Evolutionary conservation across 2,797 vertebrate genomes (phyloP).

Genomic region (Etheostoma perlongum): DNA sequence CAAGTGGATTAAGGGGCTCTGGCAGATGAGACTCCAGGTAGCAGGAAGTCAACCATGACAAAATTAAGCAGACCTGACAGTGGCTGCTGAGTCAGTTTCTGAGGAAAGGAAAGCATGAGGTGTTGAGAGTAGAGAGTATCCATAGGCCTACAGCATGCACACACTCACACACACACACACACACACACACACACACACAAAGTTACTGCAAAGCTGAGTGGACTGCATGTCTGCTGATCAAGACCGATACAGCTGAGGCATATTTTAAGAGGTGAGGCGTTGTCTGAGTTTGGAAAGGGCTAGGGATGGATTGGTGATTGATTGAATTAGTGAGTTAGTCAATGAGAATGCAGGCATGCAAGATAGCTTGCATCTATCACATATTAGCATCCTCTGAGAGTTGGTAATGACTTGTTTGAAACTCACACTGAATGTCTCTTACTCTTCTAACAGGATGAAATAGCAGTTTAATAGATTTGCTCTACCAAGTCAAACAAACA

Average conservation of each 20-base stretch:
- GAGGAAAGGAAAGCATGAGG: slow-evolving; percentile 43
- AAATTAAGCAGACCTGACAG: slow-evolving; percentile 85
- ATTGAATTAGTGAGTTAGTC: slow-evolving; percentile 24
- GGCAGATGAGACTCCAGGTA: slow-evolving; percentile 81
- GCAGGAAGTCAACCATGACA: slow-evolving; percentile 84
- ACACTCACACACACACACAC: neutral
- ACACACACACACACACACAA: neutral
- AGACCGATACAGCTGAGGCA: slow-evolving; percentile 58
- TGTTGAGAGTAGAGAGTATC: slow-evolving; percentile 46
- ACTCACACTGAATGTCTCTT: slow-evolving; percentile 10
- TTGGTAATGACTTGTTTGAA: slow-evolving; percentile 41
- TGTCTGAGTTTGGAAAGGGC: slow-evolving; percentile 23
- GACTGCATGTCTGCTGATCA: slow-evolving; percentile 60
- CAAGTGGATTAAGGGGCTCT: slow-evolving; percentile 80
- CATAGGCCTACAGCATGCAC: slow-evolving; percentile 18
- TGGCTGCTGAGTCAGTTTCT: slow-evolving; percentile 85
- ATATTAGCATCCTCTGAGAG: slow-evolving; percentile 19
- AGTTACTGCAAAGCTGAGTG: slow-evolving; percentile 50
- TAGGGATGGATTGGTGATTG: slow-evolving; percentile 23
- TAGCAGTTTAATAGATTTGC: slow-evolving; percentile 20
- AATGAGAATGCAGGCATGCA: slow-evolving; percentile 13
- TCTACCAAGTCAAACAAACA: slow-evolving; percentile 43
- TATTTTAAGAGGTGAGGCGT: slow-evolving; percentile 55
- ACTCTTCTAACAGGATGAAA: slow-evolving; percentile 31
- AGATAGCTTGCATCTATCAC: slow-evolving; percentile 17